Base-by-base conservation (phyloP, 2,113 vertebrate genomes). In the Numida meleagris region DNA sequence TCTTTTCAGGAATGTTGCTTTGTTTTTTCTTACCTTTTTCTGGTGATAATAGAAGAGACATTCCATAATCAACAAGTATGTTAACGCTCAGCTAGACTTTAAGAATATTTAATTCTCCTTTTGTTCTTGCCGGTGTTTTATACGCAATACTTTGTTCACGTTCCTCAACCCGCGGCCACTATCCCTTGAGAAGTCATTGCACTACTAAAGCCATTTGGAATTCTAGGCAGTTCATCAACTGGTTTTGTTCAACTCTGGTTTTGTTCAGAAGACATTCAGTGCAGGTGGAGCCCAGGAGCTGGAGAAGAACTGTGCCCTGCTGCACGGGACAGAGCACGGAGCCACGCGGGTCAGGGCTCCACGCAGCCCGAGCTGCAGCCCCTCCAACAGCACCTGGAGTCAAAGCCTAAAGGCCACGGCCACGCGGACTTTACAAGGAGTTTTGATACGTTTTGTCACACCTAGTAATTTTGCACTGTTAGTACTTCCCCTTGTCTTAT, bases 391-490 rank as follows among this genome's bases (percentile, higher is more conserved):
- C n/a, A n/a, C n/a, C n/a, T n/a, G n/a, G n/a, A n/a, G n/a, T n/a
- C n/a, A n/a, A n/a, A n/a, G n/a, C n/a, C n/a, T n/a, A n/a, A n/a
- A 90, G 75, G 91, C 33, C 68, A 19, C 46, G 8, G 17, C 61
- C n/a, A 67, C 45, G 88, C 68, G 48, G 33, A 87, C 93, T 82
- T 67, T 57, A 80, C 92, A 46, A 76, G 72, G 34, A 92, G 76
- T 95, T 96, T 92, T 84, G 92, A 95, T 95, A 71, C 84, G 40
- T 82, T 96, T 96, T 68, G 57, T 70, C 96, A 96, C 94, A 81
- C 96, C 63, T 83, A 83, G 96, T 95, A 89, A 97, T 97, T 98
- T 98, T 98, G 98, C 97, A 98, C 98, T 98, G 97, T 98, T 96
- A 95, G 92, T 91, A 95, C 94, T 85, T 82, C 86, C 27, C 94